These are phyloP conservation scores for Ivindomyrus marchei DNA, from an alignment of 2,113 vertebrate genomes.

Conservation along the genomic window DNA sequence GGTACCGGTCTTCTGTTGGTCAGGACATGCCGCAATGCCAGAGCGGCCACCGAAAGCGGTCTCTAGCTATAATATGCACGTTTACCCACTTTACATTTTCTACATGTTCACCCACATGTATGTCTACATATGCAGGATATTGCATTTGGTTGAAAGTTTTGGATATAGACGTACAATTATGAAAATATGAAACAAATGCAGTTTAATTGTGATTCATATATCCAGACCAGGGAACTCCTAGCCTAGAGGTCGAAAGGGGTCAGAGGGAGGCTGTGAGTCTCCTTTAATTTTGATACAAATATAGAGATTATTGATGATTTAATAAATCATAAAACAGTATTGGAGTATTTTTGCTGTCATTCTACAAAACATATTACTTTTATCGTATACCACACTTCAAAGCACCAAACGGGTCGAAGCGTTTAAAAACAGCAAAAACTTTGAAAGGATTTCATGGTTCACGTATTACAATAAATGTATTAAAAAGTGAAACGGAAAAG, in stretches of 20 bases:
- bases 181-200: background rate
- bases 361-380: background rate
- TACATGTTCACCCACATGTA: background rate
- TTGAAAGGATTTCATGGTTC: background rate
- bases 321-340: background rate
- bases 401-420: background rate
- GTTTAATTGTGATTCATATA: background rate
- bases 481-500: background rate
- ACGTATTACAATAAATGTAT: background rate
- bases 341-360: background rate
- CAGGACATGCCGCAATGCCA: background rate
- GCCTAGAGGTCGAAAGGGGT: background rate
- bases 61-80: background rate
- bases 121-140: background rate
- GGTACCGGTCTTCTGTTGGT: background rate
- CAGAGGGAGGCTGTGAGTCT: background rate
- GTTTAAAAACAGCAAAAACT: background rate
- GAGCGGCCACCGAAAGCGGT: background rate
- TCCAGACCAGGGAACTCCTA: background rate
- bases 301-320: background rate
- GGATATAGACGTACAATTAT: background rate
- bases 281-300: background rate
- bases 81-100: background rate
- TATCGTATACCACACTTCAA: background rate
- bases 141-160: background rate